These are phyloP conservation scores for Netelia melanura DNA, from an alignment of 2,888 invertebrate species.

Conservation along the genomic window DNA sequence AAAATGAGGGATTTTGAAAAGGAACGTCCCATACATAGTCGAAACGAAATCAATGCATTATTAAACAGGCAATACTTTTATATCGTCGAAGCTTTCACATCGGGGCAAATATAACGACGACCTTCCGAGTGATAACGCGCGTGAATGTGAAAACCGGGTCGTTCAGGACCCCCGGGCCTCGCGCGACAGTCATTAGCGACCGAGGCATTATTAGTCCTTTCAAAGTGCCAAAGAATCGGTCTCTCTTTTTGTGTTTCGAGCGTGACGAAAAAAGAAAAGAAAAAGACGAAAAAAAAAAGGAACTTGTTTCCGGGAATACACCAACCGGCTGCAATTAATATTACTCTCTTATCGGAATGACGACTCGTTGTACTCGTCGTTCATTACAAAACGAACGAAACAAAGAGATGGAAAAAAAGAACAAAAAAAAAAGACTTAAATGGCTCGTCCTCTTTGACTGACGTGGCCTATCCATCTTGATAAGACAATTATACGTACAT, in stretches of 20 bases:
- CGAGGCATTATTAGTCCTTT: constrained; percentile 3
- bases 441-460: constrained; percentile 26
- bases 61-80: constrained; percentile 37
- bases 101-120: constrained; percentile 8
- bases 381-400: neutral
- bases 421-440: constrained; percentile 2
- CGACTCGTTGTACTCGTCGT: constrained; percentile 19
- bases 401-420: neutral
- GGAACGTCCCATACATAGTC: no score
- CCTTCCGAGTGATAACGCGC: constrained; percentile 29
- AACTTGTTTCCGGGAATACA: constrained; percentile 22
- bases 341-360: constrained; percentile 36
- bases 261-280: neutral
- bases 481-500: neutral
- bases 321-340: constrained; percentile 9
- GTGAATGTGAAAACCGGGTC: neutral
- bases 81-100: constrained; percentile 8
- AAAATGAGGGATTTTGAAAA: no score
- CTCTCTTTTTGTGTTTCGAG: neutral
- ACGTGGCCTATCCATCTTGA: neutral
- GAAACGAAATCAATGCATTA: constrained; percentile 32
- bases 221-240: constrained; percentile 9
- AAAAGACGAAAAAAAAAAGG: neutral
- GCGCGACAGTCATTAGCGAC: constrained; percentile 26
- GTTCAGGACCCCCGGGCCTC: neutral